phyloP scores from a whole-genome alignment of 2,797 vertebrate genomes.

The Leptoclinus maculatus region DNA sequence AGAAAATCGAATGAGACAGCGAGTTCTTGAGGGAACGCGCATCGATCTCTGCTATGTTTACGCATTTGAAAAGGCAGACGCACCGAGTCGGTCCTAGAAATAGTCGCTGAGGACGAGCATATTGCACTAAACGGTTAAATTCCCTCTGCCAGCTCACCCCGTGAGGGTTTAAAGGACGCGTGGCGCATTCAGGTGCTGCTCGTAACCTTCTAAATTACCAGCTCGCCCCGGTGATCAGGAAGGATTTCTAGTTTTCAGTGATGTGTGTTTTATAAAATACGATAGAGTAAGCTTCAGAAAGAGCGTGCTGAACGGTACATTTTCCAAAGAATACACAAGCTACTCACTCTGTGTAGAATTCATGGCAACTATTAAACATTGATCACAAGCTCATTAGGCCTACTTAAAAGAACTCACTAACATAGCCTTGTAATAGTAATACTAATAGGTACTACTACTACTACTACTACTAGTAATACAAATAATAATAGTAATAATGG shows the following conservation, averaged over 20 bases:
- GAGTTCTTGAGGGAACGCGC: conserved; percentile 5
- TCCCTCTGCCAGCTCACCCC: conserved; percentile 79
- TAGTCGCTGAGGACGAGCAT: neutral
- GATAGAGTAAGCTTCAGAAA: neutral
- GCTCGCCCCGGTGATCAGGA: neutral
- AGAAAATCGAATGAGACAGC: conserved; percentile 15
- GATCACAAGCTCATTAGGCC: neutral
- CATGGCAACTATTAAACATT: too few species aligned
- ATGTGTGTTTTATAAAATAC: neutral
- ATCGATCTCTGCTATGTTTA: conserved; percentile 17
- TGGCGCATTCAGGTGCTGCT: conserved; percentile 58
- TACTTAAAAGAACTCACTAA: neutral
- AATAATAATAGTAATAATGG: too few species aligned
- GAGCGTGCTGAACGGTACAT: neutral
- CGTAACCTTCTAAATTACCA: neutral
- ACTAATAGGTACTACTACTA: neutral
- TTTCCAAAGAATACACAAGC: neutral
- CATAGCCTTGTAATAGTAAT: neutral
- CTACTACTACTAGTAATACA: neutral
- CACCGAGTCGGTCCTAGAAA: conserved; percentile 6
- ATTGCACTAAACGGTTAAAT: conserved; percentile 59
- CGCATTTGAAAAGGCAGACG: neutral
- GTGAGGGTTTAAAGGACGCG: conserved; percentile 84
- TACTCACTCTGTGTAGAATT: too few species aligned
- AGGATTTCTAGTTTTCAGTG: neutral